Evolutionary conservation across 2,797 vertebrate genomes (phyloP), one percentile per base, ranked within the genome.

Genomic region (Liparis tanakae): DNA sequence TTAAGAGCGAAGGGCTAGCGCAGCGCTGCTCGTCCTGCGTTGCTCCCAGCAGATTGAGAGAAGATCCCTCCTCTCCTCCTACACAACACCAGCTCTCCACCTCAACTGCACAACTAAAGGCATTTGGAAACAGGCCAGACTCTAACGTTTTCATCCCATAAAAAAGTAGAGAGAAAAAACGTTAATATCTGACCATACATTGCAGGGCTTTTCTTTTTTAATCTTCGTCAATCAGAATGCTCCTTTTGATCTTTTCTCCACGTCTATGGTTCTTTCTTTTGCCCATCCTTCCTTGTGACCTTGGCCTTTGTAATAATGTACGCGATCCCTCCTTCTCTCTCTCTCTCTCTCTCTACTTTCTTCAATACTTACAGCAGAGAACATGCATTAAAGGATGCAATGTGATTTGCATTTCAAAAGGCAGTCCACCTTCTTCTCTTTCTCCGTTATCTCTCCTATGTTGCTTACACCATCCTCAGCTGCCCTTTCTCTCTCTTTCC

Each of bases 31-130:
- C 88, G 75, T 85, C 84, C 85, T 70, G 46, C 90, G 83, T 80
- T 85, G 53, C 77, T 89, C 80, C 79, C 4, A 63, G 83, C 89
- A 90, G 85, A 87, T 76, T 76, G 77, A 81, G 84, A 90, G 81
- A 82, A 88, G 80, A 88, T 85, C 66, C 50, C 78, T 77, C 60
- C 39, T 65, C 74, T 85, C 85, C 78, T 87, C 86, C 86, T 68
- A 85, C 85, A 84, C 79, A 86, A 70, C 68, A 80, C 64, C 74
- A 81, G 71, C 74, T 82, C 76, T 77, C 66, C 22, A 58, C 71
- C 76, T 83, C 72, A 67, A 44, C 74, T 63, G 76, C 69, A 80
- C 54, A 62, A 80, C 87, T 41, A 33, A 76, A 78, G 68, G 70
- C 74, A 15, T 72, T 80, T 87, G 83, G 79, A 86, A 74, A 69